Evolutionary conservation across 2,797 vertebrate species (phyloP).

Genomic region (Pseudomugil gertrudae): DNA sequence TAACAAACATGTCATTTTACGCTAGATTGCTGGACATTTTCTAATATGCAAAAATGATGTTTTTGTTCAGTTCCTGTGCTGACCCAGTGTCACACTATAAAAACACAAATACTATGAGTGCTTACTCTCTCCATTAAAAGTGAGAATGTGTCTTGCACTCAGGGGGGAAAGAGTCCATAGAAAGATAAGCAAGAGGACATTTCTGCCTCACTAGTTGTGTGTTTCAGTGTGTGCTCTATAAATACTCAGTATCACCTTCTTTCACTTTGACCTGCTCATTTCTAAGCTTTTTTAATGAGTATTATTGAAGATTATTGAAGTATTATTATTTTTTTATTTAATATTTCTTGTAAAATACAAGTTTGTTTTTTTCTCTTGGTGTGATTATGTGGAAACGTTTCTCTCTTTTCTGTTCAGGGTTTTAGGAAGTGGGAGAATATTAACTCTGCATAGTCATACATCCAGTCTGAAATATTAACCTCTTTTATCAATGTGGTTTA

Average conservation of each 20-base stretch:
- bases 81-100: constrained; percentile 5
- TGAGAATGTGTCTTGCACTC: constrained; percentile 53
- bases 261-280: constrained; percentile 47
- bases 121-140: constrained; percentile 52
- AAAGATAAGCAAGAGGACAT: constrained; percentile 65
- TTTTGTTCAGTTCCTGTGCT: neutral
- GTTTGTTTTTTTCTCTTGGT: neutral
- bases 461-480: neutral
- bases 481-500: neutral
- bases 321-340: no score
- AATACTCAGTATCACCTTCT: constrained; percentile 70
- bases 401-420: neutral
- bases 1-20: neutral
- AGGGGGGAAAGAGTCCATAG: constrained; percentile 58
- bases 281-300: constrained; percentile 26
- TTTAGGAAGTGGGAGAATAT: neutral
- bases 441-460: neutral
- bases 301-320: constrained; percentile 9
- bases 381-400: neutral
- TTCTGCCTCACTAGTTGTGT: constrained; percentile 68
- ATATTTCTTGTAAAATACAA: neutral
- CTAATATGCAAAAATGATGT: no score
- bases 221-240: constrained; percentile 54
- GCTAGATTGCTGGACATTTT: constrained; percentile 3
- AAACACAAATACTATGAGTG: constrained; percentile 31